Conservation (phyloP, 1,140 invertebrate species). For the Drosophila burlai region DNA sequence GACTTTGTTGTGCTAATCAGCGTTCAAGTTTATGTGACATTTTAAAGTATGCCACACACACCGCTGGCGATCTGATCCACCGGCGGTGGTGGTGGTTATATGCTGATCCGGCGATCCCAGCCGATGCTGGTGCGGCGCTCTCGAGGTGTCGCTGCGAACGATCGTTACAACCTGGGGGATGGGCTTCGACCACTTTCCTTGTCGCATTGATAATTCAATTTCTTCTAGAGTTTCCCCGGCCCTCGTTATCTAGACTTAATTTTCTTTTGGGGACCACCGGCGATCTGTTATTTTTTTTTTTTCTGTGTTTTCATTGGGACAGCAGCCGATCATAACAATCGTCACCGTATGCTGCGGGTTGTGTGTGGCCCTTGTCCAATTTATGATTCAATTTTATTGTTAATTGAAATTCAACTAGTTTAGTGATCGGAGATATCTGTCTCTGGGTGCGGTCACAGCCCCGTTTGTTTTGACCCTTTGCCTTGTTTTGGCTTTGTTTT, state of each 20-base stretch:
- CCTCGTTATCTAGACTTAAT: conserved; percentile 70
- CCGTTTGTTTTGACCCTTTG: conserved; percentile 45
- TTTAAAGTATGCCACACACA: conserved; percentile 82
- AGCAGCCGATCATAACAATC: conserved; percentile 76
- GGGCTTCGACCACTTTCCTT: conserved; percentile 59
- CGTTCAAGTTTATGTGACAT: conserved; percentile 83
- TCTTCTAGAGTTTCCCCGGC: conserved; percentile 46
- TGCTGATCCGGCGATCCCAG: conserved; percentile 4
- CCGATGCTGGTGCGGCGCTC: conserved; percentile 69
- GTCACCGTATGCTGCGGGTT: conserved; percentile 67
- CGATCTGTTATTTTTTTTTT: conserved; percentile 45
- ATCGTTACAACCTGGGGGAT: conserved; percentile 52
- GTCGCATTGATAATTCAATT: conserved; percentile 78
- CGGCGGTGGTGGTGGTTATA: conserved; percentile 16
- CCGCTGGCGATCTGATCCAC: conserved; percentile 43
- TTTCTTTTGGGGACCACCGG: conserved; percentile 71
- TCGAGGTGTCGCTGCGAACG: conserved; percentile 70
- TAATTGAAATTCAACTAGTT: conserved; percentile 85
- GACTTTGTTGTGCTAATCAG: conserved; percentile 84
- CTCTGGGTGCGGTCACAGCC: conserved; percentile 53
- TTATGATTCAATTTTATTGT: conserved; percentile 85
- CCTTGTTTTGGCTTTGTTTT: conserved; percentile 51
- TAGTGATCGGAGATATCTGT: conserved; percentile 55
- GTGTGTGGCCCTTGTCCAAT: conserved; percentile 71
- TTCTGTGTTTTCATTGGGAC: conserved; percentile 13